Evolutionary conservation across 2,888 invertebrate genomes (phyloP).

Genomic region (Druceiella hillmani): DNA sequence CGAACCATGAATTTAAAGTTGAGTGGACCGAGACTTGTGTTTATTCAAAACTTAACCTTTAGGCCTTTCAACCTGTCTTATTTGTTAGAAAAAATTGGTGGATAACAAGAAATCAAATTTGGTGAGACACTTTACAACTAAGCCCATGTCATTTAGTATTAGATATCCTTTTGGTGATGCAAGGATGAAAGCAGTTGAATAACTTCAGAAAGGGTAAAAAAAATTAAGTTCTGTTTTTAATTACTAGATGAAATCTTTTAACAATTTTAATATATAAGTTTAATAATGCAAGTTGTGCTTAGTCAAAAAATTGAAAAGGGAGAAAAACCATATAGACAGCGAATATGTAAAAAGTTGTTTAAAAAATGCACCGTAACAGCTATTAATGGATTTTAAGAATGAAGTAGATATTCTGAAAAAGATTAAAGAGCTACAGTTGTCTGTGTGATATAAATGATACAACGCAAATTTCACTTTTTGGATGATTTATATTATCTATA

Average conservation of each 20-base stretch:
- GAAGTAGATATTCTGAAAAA: neutral
- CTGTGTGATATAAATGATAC: constrained; percentile 25
- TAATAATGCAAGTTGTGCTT: constrained; percentile 2
- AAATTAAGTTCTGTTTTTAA: constrained; percentile 8
- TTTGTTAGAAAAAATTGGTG: too few species aligned
- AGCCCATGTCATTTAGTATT: too few species aligned
- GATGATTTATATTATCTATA: constrained; percentile 17
- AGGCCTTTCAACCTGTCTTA: too few species aligned
- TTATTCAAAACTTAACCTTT: constrained; percentile 7
- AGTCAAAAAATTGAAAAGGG: constrained; percentile 6
- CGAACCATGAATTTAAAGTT: too few species aligned
- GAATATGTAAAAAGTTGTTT: neutral
- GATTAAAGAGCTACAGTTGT: constrained; percentile 9
- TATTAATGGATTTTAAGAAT: neutral
- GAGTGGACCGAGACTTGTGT: constrained; percentile 7
- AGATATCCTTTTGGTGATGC: constrained; percentile 6
- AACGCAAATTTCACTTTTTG: constrained; percentile 25
- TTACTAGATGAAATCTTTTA: constrained; percentile 7
- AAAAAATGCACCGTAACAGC: constrained; percentile 4
- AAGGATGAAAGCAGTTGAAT: constrained; percentile 9
- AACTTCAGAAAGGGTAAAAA: constrained; percentile 6
- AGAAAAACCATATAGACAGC: constrained; percentile 3
- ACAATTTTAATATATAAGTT: too few species aligned
- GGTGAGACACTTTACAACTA: too few species aligned
- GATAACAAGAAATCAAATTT: too few species aligned